phyloP scores from a whole-genome alignment of 2,113 vertebrate species.

The Dicentrarchus labrax region DNA sequence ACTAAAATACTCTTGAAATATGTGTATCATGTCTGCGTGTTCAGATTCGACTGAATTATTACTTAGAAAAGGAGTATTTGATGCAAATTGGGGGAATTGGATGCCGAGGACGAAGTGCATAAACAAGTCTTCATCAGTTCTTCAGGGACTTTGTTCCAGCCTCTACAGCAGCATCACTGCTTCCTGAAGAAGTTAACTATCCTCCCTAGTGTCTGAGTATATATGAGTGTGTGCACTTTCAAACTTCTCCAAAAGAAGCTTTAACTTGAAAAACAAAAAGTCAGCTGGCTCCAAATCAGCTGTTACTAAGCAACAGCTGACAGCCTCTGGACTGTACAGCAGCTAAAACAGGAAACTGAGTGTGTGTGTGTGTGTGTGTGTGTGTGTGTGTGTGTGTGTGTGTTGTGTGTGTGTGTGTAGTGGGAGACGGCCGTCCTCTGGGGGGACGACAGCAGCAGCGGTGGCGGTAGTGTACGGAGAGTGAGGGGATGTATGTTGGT shows the following conservation, averaged over 20 bases:
- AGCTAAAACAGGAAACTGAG: slow-evolving; percentile 45
- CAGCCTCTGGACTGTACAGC: slow-evolving; percentile 18
- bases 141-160: not conserved
- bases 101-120: too few relatives aligned
- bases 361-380: slow-evolving; percentile 19
- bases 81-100: not conserved
- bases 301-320: slow-evolving; percentile 63
- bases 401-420: slow-evolving; percentile 14
- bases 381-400: slow-evolving; percentile 24
- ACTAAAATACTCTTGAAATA: not conserved
- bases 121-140: too few relatives aligned
- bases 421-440: slow-evolving; percentile 7
- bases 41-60: not conserved
- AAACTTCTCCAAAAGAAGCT: slow-evolving; percentile 19
- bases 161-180: not conserved
- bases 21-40: not conserved
- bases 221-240: not conserved
- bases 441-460: not conserved
- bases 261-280: slow-evolving; percentile 29
- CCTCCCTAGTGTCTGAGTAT: not conserved
- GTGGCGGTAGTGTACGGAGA: too few relatives aligned
- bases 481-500: not conserved
- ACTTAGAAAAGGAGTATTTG: not conserved
- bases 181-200: too few relatives aligned
- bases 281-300: slow-evolving; percentile 36